Base-by-base conservation (phyloP, 1,140 invertebrate genomes). In the Pemphigus obesinymphae region DNA sequence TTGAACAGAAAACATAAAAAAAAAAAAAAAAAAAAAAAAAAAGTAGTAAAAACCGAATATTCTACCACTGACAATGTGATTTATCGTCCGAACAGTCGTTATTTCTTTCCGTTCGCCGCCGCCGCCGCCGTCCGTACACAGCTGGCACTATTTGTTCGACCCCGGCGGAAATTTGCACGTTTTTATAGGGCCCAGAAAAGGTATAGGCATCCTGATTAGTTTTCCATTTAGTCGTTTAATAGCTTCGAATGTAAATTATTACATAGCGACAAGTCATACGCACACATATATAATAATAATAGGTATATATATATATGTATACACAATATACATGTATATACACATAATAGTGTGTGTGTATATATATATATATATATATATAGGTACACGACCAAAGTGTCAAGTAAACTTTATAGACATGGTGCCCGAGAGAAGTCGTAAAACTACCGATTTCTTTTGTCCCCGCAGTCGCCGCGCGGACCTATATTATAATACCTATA, bases 381-480 rank as follows among this genome's bases (percentile, higher is more conserved):
- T n/a, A 23, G 37, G 48, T n/a, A 6, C 17, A 3, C 48, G 17
- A 37, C 37, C 34, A 43, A 70, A 45, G 68, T 70, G 68, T 70
- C 68, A 70, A 70, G 37, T 45, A 45, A 70, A 70, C 68, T 70
- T 70, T 70, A 70, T 70, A 45, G 68, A 70, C 68, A 45, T 45
- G 37, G 13, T 40, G 4, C 2, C 48, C 48, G 48, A n/a, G 23
- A 23, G 66, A 70, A 26, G 68, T 70, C 68, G 40, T 70, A 70
- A 70, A 70, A 70, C 68, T 45, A 29, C 68, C 68, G 68, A 70
- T 70, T 43, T 45, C 68, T 70, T 70, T 70, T 70, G 68, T 70
- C 29, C 61, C 5, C 7, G 20, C 61, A 20, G 61, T 63, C 7
- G 68, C 23, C 68, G 11, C 66, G 20, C 20, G 4, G 5, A 55